phyloP scores from a whole-genome alignment of 2,888 invertebrate species.

The Meteorus cinctellus region DNA sequence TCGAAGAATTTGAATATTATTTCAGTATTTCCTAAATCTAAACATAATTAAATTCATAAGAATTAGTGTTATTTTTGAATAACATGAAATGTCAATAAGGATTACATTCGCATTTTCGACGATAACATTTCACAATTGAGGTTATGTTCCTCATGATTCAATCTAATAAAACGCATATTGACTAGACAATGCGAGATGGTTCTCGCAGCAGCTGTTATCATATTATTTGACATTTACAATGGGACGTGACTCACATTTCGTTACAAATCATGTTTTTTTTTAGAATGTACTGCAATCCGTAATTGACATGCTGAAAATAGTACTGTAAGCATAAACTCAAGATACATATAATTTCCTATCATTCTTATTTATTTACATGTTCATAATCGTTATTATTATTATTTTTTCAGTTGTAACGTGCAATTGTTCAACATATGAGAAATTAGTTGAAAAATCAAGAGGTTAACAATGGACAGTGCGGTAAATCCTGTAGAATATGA shows the following conservation, averaged over 20 bases:
- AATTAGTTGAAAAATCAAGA: not conserved
- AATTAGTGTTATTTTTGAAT: too few species aligned
- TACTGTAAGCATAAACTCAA: too few species aligned
- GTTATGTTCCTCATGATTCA: conserved; percentile 3
- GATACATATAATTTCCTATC: too few species aligned
- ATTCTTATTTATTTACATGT: not conserved
- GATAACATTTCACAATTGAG: not conserved
- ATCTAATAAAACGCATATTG: not conserved
- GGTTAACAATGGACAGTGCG: conserved; percentile 58
- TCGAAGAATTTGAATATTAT: too few species aligned
- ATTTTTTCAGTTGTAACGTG: not conserved
- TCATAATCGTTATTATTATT: not conserved
- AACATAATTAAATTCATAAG: too few species aligned
- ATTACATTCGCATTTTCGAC: too few species aligned
- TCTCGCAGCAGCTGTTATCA: conserved; percentile 2
- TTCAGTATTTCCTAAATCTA: too few species aligned
- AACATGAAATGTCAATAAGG: too few species aligned
- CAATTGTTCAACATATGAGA: not conserved
- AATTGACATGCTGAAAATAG: too few species aligned
- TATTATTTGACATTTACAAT: not conserved
- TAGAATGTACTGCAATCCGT: not conserved
- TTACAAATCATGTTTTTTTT: not conserved
- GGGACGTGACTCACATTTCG: not conserved
- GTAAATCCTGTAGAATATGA: conserved; percentile 64
- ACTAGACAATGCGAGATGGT: not conserved